Percentiles rank a stretch among this genome's conserved stretches.
Evolutionary conservation across 2,888 invertebrate genomes (phyloP).

Genomic region (Nephrotoma flavescens): DNA sequence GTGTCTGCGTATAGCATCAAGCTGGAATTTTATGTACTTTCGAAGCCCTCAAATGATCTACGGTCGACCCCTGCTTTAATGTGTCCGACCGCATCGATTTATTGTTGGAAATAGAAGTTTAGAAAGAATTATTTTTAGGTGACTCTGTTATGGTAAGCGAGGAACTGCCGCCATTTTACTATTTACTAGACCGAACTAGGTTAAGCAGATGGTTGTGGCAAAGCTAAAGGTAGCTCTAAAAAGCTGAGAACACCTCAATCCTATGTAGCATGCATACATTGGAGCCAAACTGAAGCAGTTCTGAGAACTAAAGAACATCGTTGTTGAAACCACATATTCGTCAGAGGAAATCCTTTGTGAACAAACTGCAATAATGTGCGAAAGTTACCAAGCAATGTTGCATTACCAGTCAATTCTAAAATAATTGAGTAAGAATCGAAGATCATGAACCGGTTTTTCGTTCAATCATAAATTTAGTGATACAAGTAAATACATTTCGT

Average conservation of each 20-base stretch:
- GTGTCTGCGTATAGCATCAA: not conserved
- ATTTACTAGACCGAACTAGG: not conserved
- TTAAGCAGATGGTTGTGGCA: not conserved
- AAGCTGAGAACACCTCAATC: not conserved
- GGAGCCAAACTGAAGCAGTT: too few relatives aligned
- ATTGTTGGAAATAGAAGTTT: not conserved
- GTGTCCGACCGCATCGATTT: not conserved
- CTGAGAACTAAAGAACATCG: too few relatives aligned
- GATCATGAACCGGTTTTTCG: too few relatives aligned
- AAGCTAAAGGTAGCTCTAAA: not conserved
- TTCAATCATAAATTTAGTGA: too few relatives aligned
- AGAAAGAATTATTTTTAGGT: not conserved
- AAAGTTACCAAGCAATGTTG: too few relatives aligned
- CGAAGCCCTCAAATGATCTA: not conserved
- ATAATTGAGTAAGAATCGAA: too few relatives aligned
- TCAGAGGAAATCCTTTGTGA: too few relatives aligned
- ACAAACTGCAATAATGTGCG: too few relatives aligned
- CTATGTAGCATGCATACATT: not conserved
- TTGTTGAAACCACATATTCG: too few relatives aligned
- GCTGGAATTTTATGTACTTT: not conserved
- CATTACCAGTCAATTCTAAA: too few relatives aligned
- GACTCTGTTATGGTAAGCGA: not conserved
- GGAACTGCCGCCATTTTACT: not conserved
- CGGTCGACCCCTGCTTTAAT: not conserved
- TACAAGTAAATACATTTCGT: too few relatives aligned